These are phyloP conservation scores for Apis mellifera DNA, from an alignment of 1,140 invertebrate species.

Conservation along the genomic window DNA sequence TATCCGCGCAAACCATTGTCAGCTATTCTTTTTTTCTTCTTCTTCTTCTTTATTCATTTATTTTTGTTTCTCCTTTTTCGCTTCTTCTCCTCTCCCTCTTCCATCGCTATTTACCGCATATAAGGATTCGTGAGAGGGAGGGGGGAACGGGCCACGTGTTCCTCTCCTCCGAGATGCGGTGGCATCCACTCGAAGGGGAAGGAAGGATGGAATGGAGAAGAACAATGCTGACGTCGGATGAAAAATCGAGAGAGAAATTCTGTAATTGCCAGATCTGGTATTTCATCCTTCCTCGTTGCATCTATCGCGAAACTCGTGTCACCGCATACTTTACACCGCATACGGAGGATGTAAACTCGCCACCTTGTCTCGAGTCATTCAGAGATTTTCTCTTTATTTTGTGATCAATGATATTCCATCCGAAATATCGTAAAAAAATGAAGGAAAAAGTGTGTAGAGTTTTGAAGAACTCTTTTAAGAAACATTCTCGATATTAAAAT, in stretches of 20 bases:
- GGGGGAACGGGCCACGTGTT: background rate
- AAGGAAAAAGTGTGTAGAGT: too few relatives aligned
- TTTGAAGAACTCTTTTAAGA: too few relatives aligned
- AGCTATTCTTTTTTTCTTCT: slow-evolving; percentile 18
- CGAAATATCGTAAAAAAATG: too few relatives aligned
- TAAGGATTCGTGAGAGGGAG: background rate
- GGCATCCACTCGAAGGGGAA: slow-evolving; percentile 19
- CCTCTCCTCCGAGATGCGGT: background rate
- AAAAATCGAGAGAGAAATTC: slow-evolving; percentile 48
- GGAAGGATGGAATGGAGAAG: slow-evolving; percentile 1
- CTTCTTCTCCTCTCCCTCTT: background rate
- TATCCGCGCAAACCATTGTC: slow-evolving; percentile 58
- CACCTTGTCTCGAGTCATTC: slow-evolving; percentile 16
- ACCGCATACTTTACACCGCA: slow-evolving; percentile 41
- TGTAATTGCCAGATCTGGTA: slow-evolving; percentile 52
- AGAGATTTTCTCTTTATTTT: too few relatives aligned
- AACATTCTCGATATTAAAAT: too few relatives aligned
- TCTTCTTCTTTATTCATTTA: background rate
- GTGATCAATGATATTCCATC: too few relatives aligned
- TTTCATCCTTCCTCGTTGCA: slow-evolving; percentile 21
- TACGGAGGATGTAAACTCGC: slow-evolving; percentile 21
- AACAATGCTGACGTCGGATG: slow-evolving; percentile 30
- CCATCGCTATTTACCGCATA: background rate
- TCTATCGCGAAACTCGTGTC: slow-evolving; percentile 39
- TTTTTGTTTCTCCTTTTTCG: background rate